Percentiles rank a stretch among this genome's conserved stretches.
Evolutionary conservation across 2,888 invertebrate genomes (phyloP).

Genomic region (Anorthoa munda): DNA sequence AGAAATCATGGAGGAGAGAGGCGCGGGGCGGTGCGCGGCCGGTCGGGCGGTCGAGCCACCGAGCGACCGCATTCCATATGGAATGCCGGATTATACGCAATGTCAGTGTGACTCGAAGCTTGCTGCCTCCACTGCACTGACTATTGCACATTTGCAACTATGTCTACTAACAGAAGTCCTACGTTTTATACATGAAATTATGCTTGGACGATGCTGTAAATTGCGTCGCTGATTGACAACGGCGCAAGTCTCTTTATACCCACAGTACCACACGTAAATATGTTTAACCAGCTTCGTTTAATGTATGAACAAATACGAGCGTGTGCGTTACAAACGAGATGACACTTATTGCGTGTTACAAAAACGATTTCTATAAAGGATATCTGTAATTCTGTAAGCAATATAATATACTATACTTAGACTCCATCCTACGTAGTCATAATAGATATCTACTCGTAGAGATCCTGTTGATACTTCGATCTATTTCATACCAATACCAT

Average conservation of each 20-base stretch:
- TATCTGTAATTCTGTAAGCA: slow-evolving; percentile 6
- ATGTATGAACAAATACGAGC: slow-evolving; percentile 42
- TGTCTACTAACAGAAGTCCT: slow-evolving; percentile 56
- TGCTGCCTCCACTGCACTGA: slow-evolving; percentile 72
- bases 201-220: slow-evolving; percentile 40
- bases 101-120: slow-evolving; percentile 87
- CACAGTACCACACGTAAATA: slow-evolving; percentile 63
- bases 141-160: slow-evolving; percentile 77
- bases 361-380: slow-evolving; percentile 26
- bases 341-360: slow-evolving; percentile 43
- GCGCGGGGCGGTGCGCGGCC: slow-evolving; percentile 81
- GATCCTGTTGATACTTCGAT: slow-evolving; percentile 23
- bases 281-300: slow-evolving; percentile 58
- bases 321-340: slow-evolving; percentile 50
- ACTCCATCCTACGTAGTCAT: neutral
- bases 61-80: slow-evolving; percentile 90
- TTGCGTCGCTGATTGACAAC: slow-evolving; percentile 71
- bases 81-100: slow-evolving; percentile 90
- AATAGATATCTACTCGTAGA: neutral
- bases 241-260: slow-evolving; percentile 74
- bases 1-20: slow-evolving; percentile 88
- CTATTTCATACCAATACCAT: slow-evolving; percentile 27
- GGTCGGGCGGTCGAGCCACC: slow-evolving; percentile 86
- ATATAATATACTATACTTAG: neutral
- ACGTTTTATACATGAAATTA: slow-evolving; percentile 40